Percentiles rank a stretch among this genome's conserved stretches.
Conservation (phyloP, 2,113 vertebrate species). For the Rhadina sibilatrix region DNA sequence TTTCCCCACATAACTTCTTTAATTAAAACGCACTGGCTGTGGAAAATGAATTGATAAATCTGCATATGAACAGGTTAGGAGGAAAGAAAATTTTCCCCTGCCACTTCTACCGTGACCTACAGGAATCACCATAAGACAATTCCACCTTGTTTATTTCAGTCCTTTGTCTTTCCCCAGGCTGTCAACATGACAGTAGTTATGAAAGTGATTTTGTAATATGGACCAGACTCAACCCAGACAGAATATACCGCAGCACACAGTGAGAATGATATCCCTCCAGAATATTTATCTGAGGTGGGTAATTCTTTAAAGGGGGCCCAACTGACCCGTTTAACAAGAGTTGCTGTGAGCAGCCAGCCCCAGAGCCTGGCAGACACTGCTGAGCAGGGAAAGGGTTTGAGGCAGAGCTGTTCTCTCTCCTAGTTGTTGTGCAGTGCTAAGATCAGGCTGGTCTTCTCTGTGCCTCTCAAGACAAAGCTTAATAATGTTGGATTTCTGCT, state of each 20-base stretch:
- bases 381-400: neutral
- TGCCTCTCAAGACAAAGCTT: neutral
- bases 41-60: neutral
- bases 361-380: neutral
- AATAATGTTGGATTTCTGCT: slow-evolving; percentile 11
- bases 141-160: neutral
- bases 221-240: neutral
- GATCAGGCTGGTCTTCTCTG: neutral
- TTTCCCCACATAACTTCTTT: rapidly evolving
- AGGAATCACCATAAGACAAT: neutral
- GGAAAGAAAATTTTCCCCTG: neutral
- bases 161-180: neutral
- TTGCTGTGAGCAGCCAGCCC: rapidly evolving
- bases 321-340: rapidly evolving
- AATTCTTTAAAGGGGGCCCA: neutral
- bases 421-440: neutral
- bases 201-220: neutral
- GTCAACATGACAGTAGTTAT: neutral
- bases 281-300: neutral
- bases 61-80: neutral
- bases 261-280: neutral
- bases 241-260: neutral
- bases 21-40: neutral
- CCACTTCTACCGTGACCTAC: rapidly evolving
- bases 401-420: neutral